Evolutionary conservation across 92 coral and sea anemone species (phyloP).

Genomic region (Muricea muricata): DNA sequence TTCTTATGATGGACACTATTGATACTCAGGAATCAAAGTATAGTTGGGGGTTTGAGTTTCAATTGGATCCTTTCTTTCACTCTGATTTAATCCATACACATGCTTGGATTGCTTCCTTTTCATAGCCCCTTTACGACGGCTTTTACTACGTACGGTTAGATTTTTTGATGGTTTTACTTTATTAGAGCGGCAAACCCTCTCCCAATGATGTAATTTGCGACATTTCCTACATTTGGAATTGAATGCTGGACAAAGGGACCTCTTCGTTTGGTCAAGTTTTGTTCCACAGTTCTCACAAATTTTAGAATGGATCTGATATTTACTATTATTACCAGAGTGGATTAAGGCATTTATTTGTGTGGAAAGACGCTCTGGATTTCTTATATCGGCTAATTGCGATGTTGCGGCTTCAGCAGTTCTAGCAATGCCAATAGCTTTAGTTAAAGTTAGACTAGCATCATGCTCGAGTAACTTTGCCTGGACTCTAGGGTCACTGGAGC

Average conservation of each 20-base stretch:
- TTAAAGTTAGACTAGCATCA: background rate
- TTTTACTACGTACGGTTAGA: background rate
- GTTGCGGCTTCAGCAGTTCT: conserved; percentile 3
- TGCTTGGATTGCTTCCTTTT: background rate
- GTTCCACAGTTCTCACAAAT: background rate
- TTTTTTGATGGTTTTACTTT: too few relatives aligned
- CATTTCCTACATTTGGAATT: conserved; percentile 49
- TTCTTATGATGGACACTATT: background rate
- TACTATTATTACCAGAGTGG: background rate
- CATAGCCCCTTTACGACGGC: background rate
- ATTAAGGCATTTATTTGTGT: background rate
- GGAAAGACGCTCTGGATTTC: background rate
- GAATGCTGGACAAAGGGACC: conserved; percentile 29
- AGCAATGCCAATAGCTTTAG: conserved; percentile 22
- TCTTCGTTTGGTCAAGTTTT: background rate
- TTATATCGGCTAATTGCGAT: background rate
- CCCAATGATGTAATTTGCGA: conserved; percentile 59
- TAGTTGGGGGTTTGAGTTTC: background rate
- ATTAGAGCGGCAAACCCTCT: conserved; percentile 63
- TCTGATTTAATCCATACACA: background rate
- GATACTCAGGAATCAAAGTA: background rate
- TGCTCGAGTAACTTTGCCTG: background rate
- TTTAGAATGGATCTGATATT: background rate
- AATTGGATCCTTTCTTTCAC: background rate
- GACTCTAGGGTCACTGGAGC: background rate